phyloP scores from a whole-genome alignment of 2,888 invertebrate species.

The Epistrophe grossulariae region DNA sequence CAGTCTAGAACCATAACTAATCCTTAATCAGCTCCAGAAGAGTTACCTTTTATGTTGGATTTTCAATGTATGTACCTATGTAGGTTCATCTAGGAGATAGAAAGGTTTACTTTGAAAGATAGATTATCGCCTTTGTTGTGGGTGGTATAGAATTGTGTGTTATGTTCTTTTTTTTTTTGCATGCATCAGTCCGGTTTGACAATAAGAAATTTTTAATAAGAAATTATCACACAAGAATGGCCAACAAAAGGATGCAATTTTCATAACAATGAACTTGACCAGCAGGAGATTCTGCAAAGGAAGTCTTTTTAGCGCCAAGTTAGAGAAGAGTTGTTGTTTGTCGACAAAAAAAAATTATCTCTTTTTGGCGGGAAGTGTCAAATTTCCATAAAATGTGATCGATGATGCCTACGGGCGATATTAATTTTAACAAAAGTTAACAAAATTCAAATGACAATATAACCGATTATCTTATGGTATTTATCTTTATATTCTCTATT shows the following conservation, averaged over 20 bases:
- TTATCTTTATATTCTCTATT: conserved; percentile 37
- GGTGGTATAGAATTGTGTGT: conserved; percentile 62
- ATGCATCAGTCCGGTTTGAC: conserved; percentile 23
- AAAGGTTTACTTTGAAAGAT: conserved; percentile 39
- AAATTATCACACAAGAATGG: conserved; percentile 61
- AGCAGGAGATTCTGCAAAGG: conserved; percentile 36
- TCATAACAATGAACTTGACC: conserved; percentile 51
- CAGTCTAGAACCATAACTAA: conserved; percentile 60
- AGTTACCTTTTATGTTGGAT: conserved; percentile 46
- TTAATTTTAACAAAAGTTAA: background rate
- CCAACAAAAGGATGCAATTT: conserved; percentile 70
- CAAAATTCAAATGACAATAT: conserved; percentile 66
- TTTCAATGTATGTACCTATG: background rate
- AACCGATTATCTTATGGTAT: conserved; percentile 64
- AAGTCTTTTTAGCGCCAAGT: conserved; percentile 64
- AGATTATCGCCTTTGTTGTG: conserved; percentile 74
- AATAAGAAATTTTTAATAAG: conserved; percentile 66
- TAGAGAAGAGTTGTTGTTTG: background rate
- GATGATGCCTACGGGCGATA: conserved; percentile 15
- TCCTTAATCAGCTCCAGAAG: conserved; percentile 62
- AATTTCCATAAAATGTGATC: background rate
- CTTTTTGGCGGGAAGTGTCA: conserved; percentile 64
- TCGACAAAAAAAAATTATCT: background rate
- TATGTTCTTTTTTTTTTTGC: conserved; percentile 1
- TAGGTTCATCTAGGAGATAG: too few species aligned